Base-by-base conservation (phyloP, 2,888 invertebrate species). In the Drosophila rellima region DNA sequence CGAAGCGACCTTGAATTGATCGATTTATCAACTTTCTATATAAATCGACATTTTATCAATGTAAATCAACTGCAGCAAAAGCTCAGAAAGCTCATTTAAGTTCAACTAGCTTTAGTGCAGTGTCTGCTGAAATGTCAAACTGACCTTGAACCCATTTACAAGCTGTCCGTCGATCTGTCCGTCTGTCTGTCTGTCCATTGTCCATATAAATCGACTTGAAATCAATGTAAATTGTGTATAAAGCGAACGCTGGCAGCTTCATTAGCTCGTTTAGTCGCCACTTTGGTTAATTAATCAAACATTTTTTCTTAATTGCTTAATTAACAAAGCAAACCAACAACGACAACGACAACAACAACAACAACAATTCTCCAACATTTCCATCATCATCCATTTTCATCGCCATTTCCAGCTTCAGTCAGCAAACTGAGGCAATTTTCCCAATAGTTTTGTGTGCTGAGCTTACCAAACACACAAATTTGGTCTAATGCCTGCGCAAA, bases 251-350 rank as follows among this genome's bases (percentile, higher is more conserved):
- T 54, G 29, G 70, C 48, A 40, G 79, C 73, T 55, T 55, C 56
- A 84, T 87, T 81, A 76, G 59, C 77, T 78, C 37, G 48, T 57
- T 72, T 67, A 54, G 39, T 31, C 26, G 60, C 56, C 56, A 60
- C 44, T 68, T 57, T 57, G 51, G 39, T 67, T 70, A 88, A 86
- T 85, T 78, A 76, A 86, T 73, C 72, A 86, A 85, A 64, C 73
- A 78, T 74, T 77, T 88, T 59, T 63, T 33, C 31, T 72, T 68
- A 78, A 85, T 85, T 80, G 76, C 84, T 88, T 86, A 78, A 83
- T 83, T 79, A 74, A 62, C 66, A 40, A 23, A 45, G 20, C 45
- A 61, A 39, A 44, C 44, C 51, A 59, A 45, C 60, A 45, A 44
- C 42, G n/a, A n/a, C n/a, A n/a, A n/a, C n/a, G n/a, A n/a, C n/a